phyloP scores from a whole-genome alignment of 92 coral and sea anemone genomes.

The Ricordea florida region DNA sequence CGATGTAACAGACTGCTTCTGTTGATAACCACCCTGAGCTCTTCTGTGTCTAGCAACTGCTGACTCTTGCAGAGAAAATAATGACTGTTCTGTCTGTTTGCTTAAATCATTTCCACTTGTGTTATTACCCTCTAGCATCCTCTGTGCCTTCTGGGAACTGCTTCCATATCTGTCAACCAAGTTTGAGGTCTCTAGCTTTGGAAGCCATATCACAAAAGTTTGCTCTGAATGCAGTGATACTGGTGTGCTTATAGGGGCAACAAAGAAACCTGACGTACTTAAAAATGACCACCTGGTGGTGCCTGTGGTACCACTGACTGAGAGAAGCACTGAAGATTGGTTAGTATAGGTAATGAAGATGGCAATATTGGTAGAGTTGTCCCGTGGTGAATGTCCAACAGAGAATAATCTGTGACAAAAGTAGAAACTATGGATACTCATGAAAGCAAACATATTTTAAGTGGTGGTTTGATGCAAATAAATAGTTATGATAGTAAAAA shows the following conservation, averaged over 20 bases:
- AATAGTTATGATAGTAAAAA: too few relatives aligned
- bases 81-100: too few relatives aligned
- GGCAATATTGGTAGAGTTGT: slow-evolving; percentile 57
- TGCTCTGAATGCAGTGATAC: slow-evolving; percentile 11
- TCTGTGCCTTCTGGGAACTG: not conserved
- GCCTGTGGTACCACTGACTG: slow-evolving; percentile 71
- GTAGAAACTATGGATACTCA: not conserved
- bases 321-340: slow-evolving; percentile 48
- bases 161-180: not conserved
- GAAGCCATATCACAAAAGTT: slow-evolving; percentile 79
- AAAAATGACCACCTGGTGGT: slow-evolving; percentile 49
- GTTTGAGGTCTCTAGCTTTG: slow-evolving; percentile 51
- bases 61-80: too few relatives aligned
- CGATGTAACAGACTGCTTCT: too few relatives aligned
- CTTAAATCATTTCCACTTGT: too few relatives aligned
- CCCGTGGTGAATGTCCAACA: slow-evolving; percentile 24
- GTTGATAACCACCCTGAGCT: too few relatives aligned
- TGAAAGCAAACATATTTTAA: too few relatives aligned
- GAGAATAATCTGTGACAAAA: slow-evolving; percentile 54
- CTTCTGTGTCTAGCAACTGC: too few relatives aligned
- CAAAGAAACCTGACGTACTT: slow-evolving; percentile 40
- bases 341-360: slow-evolving; percentile 45
- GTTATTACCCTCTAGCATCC: not conserved
- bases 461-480: too few relatives aligned
- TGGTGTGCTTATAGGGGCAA: slow-evolving; percentile 66